phyloP scores from a whole-genome alignment of 2,888 invertebrate species.

The Idaea dimidiata region DNA sequence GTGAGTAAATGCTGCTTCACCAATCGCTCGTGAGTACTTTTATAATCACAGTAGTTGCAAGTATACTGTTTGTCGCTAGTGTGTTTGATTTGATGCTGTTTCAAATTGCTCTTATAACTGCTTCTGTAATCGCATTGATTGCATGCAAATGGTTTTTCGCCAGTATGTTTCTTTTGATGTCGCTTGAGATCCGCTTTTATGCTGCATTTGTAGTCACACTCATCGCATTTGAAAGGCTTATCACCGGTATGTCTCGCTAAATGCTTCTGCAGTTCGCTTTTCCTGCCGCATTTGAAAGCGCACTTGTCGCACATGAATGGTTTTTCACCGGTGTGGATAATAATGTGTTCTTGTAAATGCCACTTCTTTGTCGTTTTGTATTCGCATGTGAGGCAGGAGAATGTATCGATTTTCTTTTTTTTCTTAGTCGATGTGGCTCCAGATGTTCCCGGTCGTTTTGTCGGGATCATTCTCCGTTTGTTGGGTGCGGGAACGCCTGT shows the following conservation, averaged over 20 bases:
- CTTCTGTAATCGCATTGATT: neutral
- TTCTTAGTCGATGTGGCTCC: neutral
- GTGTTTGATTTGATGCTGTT: neutral
- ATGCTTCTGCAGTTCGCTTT: neutral
- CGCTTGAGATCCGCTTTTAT: neutral
- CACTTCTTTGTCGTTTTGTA: neutral
- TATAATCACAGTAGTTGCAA: conserved; percentile 6
- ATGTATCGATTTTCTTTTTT: neutral
- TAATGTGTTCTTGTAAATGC: neutral
- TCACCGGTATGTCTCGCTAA: neutral
- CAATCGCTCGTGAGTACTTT: neutral
- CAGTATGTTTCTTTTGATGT: neutral
- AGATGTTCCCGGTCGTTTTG: neutral
- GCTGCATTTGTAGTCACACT: neutral
- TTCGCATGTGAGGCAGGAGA: neutral
- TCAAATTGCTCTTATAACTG: neutral
- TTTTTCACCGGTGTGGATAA: neutral
- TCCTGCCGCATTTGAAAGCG: neutral
- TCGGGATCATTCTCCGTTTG: neutral
- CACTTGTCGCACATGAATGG: neutral
- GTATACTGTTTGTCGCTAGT: neutral
- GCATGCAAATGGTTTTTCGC: neutral
- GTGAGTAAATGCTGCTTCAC: conserved; percentile 4
- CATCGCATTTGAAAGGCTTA: neutral
- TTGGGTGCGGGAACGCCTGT: neutral